A percentile compares a stretch with the other conserved stretches of the same genome.
These are phyloP conservation scores for Poecilia picta DNA, from an alignment of 2,797 vertebrate genomes.

Conservation along the genomic window DNA sequence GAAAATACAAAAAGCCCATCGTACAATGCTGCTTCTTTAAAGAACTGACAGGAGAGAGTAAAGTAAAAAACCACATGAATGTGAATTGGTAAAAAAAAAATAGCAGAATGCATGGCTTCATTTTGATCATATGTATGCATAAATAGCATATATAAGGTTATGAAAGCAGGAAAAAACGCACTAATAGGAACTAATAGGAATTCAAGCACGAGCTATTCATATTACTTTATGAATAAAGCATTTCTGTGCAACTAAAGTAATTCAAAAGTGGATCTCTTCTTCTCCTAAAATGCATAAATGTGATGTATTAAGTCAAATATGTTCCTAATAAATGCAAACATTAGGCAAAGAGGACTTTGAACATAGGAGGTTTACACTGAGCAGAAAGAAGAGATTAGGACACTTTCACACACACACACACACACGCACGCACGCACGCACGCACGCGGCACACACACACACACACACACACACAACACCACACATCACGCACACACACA, in stretches of 20 bases:
- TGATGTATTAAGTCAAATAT: conserved; percentile 27
- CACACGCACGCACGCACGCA: conserved; percentile 15
- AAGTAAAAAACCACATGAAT: conserved; percentile 4
- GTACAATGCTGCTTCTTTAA: not conserved
- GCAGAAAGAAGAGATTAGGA: conserved; percentile 21
- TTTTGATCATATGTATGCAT: conserved; percentile 12
- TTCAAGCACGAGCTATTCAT: conserved; percentile 28
- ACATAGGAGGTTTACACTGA: conserved; percentile 9
- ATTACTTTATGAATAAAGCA: conserved; percentile 63
- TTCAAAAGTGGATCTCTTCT: conserved; percentile 20
- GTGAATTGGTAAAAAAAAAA: not conserved
- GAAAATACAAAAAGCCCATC: not conserved
- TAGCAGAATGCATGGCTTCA: conserved; percentile 6
- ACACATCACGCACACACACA: conserved; percentile 8
- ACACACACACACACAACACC: not conserved
- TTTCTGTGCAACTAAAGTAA: conserved; percentile 14
- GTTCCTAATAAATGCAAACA: conserved; percentile 22
- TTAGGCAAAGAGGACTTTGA: conserved; percentile 9
- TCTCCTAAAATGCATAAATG: conserved; percentile 11
- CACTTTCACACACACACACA: conserved; percentile 16
- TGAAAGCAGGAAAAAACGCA: not conserved
- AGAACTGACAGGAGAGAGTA: conserved; percentile 3
- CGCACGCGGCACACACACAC: conserved; percentile 18
- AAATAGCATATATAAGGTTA: conserved; percentile 9
- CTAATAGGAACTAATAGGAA: not conserved